Percentiles rank a stretch among this genome's conserved stretches.
phyloP scores from a whole-genome alignment of 2,797 vertebrate genomes.

The Streptopelia turtur region DNA sequence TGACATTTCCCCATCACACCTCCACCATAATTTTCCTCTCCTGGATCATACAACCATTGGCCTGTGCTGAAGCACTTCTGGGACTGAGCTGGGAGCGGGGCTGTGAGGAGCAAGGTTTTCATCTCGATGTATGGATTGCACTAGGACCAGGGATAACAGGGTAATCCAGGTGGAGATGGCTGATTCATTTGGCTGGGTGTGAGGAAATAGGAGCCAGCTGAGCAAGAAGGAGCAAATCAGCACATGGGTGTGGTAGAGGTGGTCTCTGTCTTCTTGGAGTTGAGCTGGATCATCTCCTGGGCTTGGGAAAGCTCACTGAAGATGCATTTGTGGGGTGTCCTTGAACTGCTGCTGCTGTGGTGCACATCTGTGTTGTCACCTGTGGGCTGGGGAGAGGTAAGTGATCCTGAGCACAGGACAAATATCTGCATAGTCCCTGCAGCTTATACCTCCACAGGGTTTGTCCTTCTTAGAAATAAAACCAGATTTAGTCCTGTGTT shows the following conservation, averaged over 20 bases:
- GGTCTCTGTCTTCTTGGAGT: background rate
- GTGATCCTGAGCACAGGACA: background rate
- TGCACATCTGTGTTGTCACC: rapidly evolving
- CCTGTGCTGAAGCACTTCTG: background rate
- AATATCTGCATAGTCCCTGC: background rate
- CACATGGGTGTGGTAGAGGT: rapidly evolving
- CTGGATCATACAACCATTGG: background rate
- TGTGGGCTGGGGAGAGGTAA: background rate
- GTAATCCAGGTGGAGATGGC: background rate
- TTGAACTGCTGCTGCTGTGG: background rate
- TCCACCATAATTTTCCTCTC: background rate
- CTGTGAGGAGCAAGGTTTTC: background rate
- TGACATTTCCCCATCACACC: background rate
- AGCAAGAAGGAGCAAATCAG: background rate
- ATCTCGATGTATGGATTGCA: rapidly evolving
- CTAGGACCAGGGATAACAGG: rapidly evolving
- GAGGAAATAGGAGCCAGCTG: rapidly evolving
- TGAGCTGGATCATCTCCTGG: rapidly evolving
- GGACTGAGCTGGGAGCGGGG: background rate
- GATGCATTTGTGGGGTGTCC: background rate
- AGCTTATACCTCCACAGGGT: rapidly evolving
- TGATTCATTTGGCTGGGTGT: background rate
- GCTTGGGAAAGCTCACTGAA: too few species aligned
- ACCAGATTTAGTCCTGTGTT: background rate
- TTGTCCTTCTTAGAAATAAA: background rate